Base-by-base conservation (phyloP, 2,888 invertebrate genomes). In the Leucophenga montana region DNA sequence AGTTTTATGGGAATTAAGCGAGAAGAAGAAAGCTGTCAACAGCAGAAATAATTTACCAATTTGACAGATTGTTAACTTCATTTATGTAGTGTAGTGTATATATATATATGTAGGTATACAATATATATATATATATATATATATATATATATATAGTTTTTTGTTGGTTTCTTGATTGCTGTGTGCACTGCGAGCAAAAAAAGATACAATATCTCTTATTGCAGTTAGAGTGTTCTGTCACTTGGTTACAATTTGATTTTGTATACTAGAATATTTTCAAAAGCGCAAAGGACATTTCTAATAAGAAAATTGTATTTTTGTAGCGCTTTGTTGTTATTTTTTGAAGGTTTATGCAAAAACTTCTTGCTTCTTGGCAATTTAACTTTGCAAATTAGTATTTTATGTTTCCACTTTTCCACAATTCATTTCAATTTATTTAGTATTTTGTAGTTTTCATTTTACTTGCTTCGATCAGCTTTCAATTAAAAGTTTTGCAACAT, bases 41-140 rank as follows among this genome's bases (percentile, higher is more conserved):
- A 88, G 88, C 88, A 88, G 88, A 88, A 88, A 85, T 85, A 88
- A 85, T 85, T 88, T 87, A 86, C 85, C 84, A 85, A 85, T 85
- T 85, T 85, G 87, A 85, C 86, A 87, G 85, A 82, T 86, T 87
- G 87, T 85, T 87, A 87, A 87, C 88, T 88, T 88, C 88, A 88
- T 88, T 88, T 88, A 88, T 81, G 79, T 84, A 82, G 77, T 74
- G 80, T 81, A 76, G 82, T 80, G 27, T 56, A 39, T 39, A 11
- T 39, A 5, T 33, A 11, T 39, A 11, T 27, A 27, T 27, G 27
- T 27, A 27, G 27, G 27, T 27, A 27, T 39, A 11, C 8, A 11
- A 11, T 56, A 39, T 39, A 11, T 3, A 11, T 39, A 11, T 39
- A 11, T 39, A 11, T 39, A 11, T 56, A 39, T 39, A 11, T 3